Conservation (phyloP, 2,888 invertebrate genomes). For the Allacma fusca region DNA sequence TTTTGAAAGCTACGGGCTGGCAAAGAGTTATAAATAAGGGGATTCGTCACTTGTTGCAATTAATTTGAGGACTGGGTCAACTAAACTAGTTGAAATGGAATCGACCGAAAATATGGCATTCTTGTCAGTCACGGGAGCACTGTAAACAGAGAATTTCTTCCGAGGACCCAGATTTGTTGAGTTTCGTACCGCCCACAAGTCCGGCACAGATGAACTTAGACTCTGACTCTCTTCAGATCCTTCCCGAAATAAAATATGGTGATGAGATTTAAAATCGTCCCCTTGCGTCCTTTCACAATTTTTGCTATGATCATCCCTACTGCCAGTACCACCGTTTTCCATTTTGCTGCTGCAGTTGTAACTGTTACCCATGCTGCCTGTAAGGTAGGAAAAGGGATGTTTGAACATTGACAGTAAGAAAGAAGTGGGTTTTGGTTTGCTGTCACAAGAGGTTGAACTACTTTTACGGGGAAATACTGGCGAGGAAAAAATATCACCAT, state of each 20-base stretch:
- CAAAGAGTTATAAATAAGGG: slow-evolving; percentile 29
- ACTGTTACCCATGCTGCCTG: slow-evolving; percentile 40
- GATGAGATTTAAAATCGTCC: neutral
- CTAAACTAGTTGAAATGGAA: slow-evolving; percentile 29
- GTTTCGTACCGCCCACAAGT: slow-evolving; percentile 55
- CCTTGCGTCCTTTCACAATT: neutral
- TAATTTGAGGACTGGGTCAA: slow-evolving; percentile 55
- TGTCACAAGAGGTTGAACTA: neutral
- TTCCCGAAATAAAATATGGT: slow-evolving; percentile 18
- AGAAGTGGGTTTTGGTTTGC: slow-evolving; percentile 28
- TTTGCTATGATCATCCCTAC: neutral
- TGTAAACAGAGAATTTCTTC: slow-evolving; percentile 53
- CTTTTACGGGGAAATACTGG: slow-evolving; percentile 17
- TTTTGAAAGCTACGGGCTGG: no score
- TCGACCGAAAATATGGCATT: slow-evolving; percentile 24
- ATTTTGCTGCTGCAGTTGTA: neutral
- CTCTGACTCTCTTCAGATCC: slow-evolving; percentile 34
- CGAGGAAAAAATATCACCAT: slow-evolving; percentile 26
- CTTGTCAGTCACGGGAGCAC: slow-evolving; percentile 54
- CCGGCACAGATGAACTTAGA: slow-evolving; percentile 56
- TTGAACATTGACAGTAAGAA: slow-evolving; percentile 53
- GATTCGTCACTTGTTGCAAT: slow-evolving; percentile 56
- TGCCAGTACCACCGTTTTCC: neutral
- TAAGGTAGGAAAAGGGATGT: slow-evolving; percentile 54
- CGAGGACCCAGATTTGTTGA: slow-evolving; percentile 48